Conservation (phyloP, 2,113 vertebrate species). For the Heloderma charlesbogerti region DNA sequence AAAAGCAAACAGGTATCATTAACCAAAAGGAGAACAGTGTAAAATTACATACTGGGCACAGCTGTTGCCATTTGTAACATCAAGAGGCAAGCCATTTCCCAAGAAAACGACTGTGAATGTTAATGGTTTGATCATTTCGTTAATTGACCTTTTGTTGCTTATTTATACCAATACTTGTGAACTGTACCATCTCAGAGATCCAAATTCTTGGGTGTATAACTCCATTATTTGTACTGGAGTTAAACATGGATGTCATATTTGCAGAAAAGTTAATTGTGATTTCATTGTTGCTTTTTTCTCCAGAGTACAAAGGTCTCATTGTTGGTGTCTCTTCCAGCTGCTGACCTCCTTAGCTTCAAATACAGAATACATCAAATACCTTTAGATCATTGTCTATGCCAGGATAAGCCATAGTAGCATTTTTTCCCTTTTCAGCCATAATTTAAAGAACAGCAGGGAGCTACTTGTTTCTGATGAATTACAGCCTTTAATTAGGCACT, state of each 20-base stretch:
- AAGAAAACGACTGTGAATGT: constrained; percentile 57
- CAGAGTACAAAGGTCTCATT: not conserved
- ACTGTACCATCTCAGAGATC: constrained; percentile 54
- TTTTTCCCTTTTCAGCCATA: constrained; percentile 32
- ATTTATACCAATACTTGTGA: constrained; percentile 62
- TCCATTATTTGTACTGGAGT: constrained; percentile 39
- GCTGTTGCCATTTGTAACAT: constrained; percentile 63
- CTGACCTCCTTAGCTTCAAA: not conserved
- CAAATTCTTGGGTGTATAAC: constrained; percentile 47
- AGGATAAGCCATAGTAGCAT: constrained; percentile 33
- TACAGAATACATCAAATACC: not conserved
- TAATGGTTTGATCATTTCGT: constrained; percentile 51
- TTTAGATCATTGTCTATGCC: not conserved
- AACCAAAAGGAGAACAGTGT: constrained; percentile 26
- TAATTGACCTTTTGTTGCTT: constrained; percentile 53
- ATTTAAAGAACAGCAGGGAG: constrained; percentile 13
- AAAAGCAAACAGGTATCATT: constrained; percentile 29
- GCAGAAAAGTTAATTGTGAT: constrained; percentile 22
- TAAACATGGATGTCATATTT: constrained; percentile 45
- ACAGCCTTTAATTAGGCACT: not conserved
- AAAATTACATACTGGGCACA: constrained; percentile 49
- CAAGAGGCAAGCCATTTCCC: constrained; percentile 49
- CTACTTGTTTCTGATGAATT: not conserved
- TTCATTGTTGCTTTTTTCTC: not conserved
- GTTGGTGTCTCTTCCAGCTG: not conserved